Conservation (phyloP, 2,113 vertebrate genomes). For the Pangasianodon gigas region DNA sequence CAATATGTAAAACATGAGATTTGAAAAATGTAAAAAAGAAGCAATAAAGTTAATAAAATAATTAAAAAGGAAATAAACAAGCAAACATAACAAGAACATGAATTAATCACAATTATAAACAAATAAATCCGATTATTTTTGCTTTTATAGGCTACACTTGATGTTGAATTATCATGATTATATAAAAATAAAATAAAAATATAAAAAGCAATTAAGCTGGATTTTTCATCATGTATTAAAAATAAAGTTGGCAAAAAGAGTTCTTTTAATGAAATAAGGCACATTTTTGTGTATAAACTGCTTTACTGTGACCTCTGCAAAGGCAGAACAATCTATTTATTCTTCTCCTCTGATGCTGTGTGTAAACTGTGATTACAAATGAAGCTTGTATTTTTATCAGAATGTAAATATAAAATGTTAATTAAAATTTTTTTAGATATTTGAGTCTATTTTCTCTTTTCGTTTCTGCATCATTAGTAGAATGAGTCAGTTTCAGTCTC, state of each 20-base stretch:
- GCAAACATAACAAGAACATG: not conserved
- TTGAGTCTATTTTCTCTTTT: not conserved
- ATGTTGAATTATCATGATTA: not conserved
- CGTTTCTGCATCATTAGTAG: not conserved
- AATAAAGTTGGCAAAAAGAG: not conserved
- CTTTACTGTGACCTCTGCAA: not conserved
- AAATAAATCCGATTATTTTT: not conserved
- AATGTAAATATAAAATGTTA: not conserved
- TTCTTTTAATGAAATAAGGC: not conserved
- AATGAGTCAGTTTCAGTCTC: not conserved
- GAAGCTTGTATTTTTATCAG: not conserved
- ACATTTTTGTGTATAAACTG: not conserved
- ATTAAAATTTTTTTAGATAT: constrained; percentile 6
- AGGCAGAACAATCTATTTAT: constrained; percentile 13
- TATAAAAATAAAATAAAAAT: not conserved
- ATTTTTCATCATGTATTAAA: not conserved
- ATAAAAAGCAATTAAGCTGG: not conserved
- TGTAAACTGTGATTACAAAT: not conserved
- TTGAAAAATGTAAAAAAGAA: not conserved
- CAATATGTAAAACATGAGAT: not conserved
- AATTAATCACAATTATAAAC: not conserved
- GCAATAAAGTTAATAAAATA: not conserved
- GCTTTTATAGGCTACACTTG: not conserved
- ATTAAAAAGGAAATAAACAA: not conserved
- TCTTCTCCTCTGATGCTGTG: not conserved